These are phyloP conservation scores for Camponotus pennsylvanicus DNA, from an alignment of 1,140 invertebrate genomes.

Conservation along the genomic window DNA sequence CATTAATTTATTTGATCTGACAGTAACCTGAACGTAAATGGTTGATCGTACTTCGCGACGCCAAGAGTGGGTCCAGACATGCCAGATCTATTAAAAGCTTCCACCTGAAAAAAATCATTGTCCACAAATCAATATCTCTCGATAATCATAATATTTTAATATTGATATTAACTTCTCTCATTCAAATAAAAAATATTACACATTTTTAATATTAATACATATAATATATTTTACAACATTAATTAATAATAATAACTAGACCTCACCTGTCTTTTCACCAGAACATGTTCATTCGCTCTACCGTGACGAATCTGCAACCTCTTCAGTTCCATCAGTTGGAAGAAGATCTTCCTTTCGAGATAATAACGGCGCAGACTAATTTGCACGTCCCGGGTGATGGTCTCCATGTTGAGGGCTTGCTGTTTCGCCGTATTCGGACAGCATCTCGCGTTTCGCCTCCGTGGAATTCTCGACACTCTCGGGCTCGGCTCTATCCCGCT, in stretches of 20 bases:
- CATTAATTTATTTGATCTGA: constrained; percentile 24
- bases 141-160: neutral
- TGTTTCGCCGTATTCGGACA: constrained; percentile 82
- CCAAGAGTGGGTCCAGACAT: constrained; percentile 83
- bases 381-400: constrained; percentile 83
- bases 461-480: constrained; percentile 83
- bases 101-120: constrained; percentile 76
- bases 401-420: constrained; percentile 82
- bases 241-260: neutral
- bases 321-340: constrained; percentile 97
- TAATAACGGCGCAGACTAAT: constrained; percentile 90
- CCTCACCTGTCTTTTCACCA: constrained; percentile 92
- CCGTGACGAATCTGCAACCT: constrained; percentile 96
- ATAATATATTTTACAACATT: too few relatives aligned
- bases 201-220: neutral
- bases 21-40: constrained; percentile 83
- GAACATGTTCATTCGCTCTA: constrained; percentile 94
- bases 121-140: neutral
- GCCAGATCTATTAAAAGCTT: constrained; percentile 84
- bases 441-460: constrained; percentile 79
- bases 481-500: constrained; percentile 86
- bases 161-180: neutral
- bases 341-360: constrained; percentile 96
- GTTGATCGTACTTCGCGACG: constrained; percentile 83
- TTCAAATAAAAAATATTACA: neutral